Percentiles rank a stretch among this genome's conserved stretches.
phyloP scores from a whole-genome alignment of 2,113 vertebrate genomes.

The Eulacestoma nigropectus region DNA sequence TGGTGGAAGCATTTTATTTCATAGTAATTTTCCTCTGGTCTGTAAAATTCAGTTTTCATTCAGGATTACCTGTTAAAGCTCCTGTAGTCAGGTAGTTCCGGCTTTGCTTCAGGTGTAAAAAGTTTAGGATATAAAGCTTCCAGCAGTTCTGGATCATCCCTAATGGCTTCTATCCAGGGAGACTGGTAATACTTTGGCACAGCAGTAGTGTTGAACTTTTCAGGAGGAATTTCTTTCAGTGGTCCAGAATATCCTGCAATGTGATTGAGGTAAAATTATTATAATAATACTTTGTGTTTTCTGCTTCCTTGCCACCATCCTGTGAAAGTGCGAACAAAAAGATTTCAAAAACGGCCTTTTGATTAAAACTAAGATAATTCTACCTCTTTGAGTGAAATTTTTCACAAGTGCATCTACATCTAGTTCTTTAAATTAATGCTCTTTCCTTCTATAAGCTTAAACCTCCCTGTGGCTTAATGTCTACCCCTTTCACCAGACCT shows the following conservation, averaged over 20 bases:
- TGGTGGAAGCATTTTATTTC: background rate
- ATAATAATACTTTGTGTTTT: background rate
- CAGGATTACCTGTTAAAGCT: constrained; percentile 93
- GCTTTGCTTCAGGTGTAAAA: constrained; percentile 76
- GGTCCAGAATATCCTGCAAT: constrained; percentile 87
- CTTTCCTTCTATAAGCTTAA: background rate
- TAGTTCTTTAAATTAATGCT: background rate
- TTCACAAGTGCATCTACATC: background rate
- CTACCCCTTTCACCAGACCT: background rate
- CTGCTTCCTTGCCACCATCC: background rate
- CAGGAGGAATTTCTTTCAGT: constrained; percentile 88
- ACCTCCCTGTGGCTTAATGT: background rate
- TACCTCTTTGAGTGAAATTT: background rate
- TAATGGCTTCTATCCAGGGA: constrained; percentile 91
- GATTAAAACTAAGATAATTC: background rate
- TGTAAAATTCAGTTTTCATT: background rate
- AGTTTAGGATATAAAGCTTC: constrained; percentile 76
- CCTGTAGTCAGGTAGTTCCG: constrained; percentile 82
- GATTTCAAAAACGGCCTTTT: background rate
- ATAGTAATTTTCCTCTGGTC: background rate
- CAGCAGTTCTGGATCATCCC: constrained; percentile 79
- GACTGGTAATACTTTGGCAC: constrained; percentile 93
- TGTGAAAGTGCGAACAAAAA: background rate
- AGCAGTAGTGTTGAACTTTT: constrained; percentile 91
- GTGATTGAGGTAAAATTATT: background rate